Base-by-base conservation (phyloP, 2,888 invertebrate species). In the Drosophila niveifrons region DNA sequence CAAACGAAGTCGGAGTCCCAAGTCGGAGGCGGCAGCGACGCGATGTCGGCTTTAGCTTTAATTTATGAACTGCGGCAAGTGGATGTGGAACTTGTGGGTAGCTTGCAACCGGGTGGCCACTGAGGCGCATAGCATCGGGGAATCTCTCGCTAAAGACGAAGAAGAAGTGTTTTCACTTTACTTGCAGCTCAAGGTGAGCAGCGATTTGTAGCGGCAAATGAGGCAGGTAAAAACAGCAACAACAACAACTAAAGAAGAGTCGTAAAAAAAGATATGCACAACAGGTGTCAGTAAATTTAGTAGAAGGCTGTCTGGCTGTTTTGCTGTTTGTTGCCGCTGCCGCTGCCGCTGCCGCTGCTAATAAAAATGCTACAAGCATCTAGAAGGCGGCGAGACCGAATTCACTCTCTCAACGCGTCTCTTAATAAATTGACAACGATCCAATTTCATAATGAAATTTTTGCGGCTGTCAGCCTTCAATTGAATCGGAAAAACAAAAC, bases 381-480 rank as follows among this genome's bases (percentile, higher is more conserved):
- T 31, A 23, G 15, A 8, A 10, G 10, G 34, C 10, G 10, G 18
- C 28, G n/a, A 53, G 15, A 41, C 39, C 2, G 39, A 41, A 13
- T 13, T 13, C 57, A 23, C 57, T 50, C 47, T 48, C 28, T 44
- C 34, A 18, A 10, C 31, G 44, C 31, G 18, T 41, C 59, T 31
- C 51, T 82, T 82, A 62, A 77, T 85, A 85, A 87, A 90, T 91
- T 92, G 91, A 91, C 90, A 89, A 90, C 90, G 90, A 90, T 92
- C 91, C 91, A 91, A 92, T 91, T 91, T 92, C 90, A 90, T 91
- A 91, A 91, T 92, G 90, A 91, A 91, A 90, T 90, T 91, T 89
- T 80, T 77, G 75, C 72, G 66, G 79, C 82, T 87, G 87, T 81
- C 84, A 82, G 80, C 81, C 78, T 86, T 83, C 82, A 84, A 87